Percentiles rank a stretch among this genome's conserved stretches.
phyloP scores from a whole-genome alignment of 2,797 vertebrate genomes.

The Tachyglossus aculeatus region DNA sequence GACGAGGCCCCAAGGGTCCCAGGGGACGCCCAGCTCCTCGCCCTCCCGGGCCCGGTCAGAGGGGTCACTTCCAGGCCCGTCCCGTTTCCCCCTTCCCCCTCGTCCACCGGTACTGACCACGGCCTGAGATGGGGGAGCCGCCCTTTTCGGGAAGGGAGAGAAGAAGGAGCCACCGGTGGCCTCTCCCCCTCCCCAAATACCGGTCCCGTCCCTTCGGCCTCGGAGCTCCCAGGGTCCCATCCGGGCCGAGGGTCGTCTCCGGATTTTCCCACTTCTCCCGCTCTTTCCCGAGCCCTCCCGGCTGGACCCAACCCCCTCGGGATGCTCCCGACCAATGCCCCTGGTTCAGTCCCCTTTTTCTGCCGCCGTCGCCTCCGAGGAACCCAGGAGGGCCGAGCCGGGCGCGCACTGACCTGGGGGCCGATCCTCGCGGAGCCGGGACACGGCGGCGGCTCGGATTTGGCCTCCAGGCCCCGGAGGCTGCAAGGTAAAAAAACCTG shows the following conservation, averaged over 20 bases:
- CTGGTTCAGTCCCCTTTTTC: not conserved
- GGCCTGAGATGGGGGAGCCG: too few relatives aligned
- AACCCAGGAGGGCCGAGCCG: not conserved
- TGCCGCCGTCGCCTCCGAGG: not conserved
- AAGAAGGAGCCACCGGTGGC: not conserved
- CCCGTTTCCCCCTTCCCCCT: too few relatives aligned
- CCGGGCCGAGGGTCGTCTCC: too few relatives aligned
- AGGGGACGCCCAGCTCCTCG: not conserved
- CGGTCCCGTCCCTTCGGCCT: not conserved
- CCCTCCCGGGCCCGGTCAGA: not conserved
- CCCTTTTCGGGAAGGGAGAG: accelerated
- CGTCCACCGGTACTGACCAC: too few relatives aligned
- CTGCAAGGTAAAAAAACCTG: too few relatives aligned
- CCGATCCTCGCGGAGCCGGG: conserved; percentile 35
- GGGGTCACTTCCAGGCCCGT: too few relatives aligned
- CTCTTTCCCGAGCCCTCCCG: not conserved
- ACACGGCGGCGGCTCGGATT: not conserved
- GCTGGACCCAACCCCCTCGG: not conserved
- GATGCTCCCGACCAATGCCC: not conserved
- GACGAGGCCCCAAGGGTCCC: too few relatives aligned
- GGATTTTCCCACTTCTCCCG: too few relatives aligned
- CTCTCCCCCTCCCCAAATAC: not conserved
- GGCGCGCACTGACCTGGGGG: conserved; percentile 57
- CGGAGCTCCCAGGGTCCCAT: not conserved
- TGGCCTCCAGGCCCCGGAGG: too few relatives aligned